Percentiles rank a stretch among this genome's conserved stretches.
These are phyloP conservation scores for Crocuta crocuta DNA, from an alignment of 2,113 vertebrate species.

Conservation along the genomic window DNA sequence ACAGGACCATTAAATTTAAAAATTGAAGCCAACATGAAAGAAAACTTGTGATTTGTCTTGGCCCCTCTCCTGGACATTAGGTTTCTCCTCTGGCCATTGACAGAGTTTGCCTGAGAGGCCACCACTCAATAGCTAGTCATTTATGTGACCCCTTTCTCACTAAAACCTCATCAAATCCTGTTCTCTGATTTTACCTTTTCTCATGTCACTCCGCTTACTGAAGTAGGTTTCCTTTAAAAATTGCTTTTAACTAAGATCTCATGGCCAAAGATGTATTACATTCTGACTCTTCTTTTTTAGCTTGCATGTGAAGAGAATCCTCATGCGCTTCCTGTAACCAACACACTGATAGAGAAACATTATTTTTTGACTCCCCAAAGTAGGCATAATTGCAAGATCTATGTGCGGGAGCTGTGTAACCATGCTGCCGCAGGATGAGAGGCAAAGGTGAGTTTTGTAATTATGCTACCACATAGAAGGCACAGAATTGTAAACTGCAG, in stretches of 20 bases:
- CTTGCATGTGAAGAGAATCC: conserved; percentile 19
- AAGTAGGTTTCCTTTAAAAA: background rate
- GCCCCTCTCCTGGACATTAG: background rate
- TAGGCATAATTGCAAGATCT: conserved; percentile 64
- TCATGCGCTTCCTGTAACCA: conserved; percentile 58
- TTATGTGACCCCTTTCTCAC: background rate
- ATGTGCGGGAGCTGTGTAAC: conserved; percentile 43
- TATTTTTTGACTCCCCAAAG: conserved; percentile 61
- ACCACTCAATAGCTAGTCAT: background rate
- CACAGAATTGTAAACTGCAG: background rate
- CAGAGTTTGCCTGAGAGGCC: background rate
- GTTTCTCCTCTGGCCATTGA: background rate
- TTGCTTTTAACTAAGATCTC: conserved; percentile 4
- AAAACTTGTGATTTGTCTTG: background rate
- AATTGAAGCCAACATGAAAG: conserved; percentile 20
- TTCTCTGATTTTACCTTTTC: background rate
- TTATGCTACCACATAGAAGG: conserved; percentile 24
- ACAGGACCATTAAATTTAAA: background rate
- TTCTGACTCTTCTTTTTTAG: background rate
- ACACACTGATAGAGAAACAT: conserved; percentile 67
- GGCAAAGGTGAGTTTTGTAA: background rate
- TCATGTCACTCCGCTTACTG: background rate
- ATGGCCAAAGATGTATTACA: background rate
- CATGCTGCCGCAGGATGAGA: background rate
- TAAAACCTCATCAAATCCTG: background rate